phyloP scores from a whole-genome alignment of 2,113 vertebrate species.

The Cebus imitator region DNA sequence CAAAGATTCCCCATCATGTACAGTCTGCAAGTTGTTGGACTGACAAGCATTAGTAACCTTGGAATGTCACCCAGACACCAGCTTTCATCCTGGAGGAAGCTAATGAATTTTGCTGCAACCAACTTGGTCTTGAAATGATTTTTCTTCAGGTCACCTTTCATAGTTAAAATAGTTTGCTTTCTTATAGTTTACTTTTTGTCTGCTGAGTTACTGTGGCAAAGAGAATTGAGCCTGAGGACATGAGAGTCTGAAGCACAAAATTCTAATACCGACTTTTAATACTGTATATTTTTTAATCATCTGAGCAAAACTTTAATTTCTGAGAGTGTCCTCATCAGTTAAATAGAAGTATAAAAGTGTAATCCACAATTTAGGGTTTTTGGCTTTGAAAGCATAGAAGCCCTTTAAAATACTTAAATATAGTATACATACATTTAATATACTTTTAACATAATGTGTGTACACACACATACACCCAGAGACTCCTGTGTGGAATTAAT shows the following conservation, averaged over 20 bases:
- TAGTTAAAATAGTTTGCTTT: constrained; percentile 81
- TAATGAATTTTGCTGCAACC: constrained; percentile 83
- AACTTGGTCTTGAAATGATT: constrained; percentile 80
- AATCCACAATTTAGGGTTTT: neutral
- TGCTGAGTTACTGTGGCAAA: constrained; percentile 15
- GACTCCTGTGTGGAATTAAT: neutral
- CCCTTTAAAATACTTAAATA: neutral
- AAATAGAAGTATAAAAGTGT: neutral
- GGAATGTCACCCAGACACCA: constrained; percentile 75
- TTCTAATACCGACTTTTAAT: neutral
- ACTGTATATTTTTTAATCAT: neutral
- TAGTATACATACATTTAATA: neutral
- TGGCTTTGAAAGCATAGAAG: neutral
- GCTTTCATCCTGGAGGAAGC: constrained; percentile 82
- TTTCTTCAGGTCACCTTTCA: constrained; percentile 82
- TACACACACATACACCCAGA: neutral
- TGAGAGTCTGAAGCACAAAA: neutral
- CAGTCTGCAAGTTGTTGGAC: constrained; percentile 69
- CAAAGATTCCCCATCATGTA: constrained; percentile 80
- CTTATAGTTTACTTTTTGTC: constrained; percentile 68
- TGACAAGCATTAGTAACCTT: constrained; percentile 82
- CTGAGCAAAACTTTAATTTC: constrained; percentile 24
- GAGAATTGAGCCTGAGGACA: neutral
- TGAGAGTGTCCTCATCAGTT: neutral
- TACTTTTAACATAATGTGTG: neutral